Base-by-base conservation (phyloP, 2,888 invertebrate genomes). In the Cephus pygmeus region DNA sequence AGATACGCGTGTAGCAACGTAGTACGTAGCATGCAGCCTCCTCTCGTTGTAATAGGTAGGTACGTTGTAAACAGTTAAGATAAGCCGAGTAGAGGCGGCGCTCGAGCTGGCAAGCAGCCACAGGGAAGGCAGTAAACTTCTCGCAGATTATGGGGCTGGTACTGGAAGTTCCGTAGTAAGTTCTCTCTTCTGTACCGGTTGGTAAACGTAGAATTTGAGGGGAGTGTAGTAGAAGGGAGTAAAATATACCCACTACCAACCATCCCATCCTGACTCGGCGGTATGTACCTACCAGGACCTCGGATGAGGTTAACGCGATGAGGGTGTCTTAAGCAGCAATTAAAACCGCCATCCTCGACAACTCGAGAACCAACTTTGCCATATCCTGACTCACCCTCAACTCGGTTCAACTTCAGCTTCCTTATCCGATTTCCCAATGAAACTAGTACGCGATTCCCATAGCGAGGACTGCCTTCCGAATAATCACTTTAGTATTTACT, bases 261-360 rank as follows among this genome's bases (percentile, higher is more conserved):
- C 69, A 68, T 56, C 40, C 76, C 71, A 77, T 79, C 77, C 77
- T 75, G 77, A 40, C 78, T 74, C 36, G 80, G 80, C 79, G 76
- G 31, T 71, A 71, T 34, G 71, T 77, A 77, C 77, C 80, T 74
- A 75, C 75, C 78, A 75, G 36, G 76, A 80, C 76, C 71, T 71
- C 31, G 80, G 82, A 81, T 80, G 80, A 80, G 86, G 83, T 82
- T 84, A 83, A 84, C 81, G 85, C 83, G 81, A 81, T 83, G 82
- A 84, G 83, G 83, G 84, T 83, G 83, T 80, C 85, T 88, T 87
- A 85, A 88, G 85, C 86, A 84, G 87, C 87, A 88, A 88, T 88
- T 88, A 89, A 89, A 88, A 87, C 86, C 87, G 79, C 84, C 85
- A 71, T 34, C 31, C 71, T 34, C 71, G 23, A 31, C 71, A 31